phyloP scores from a whole-genome alignment of 2,888 invertebrate genomes.

The Drosophila parthenogenetica region DNA sequence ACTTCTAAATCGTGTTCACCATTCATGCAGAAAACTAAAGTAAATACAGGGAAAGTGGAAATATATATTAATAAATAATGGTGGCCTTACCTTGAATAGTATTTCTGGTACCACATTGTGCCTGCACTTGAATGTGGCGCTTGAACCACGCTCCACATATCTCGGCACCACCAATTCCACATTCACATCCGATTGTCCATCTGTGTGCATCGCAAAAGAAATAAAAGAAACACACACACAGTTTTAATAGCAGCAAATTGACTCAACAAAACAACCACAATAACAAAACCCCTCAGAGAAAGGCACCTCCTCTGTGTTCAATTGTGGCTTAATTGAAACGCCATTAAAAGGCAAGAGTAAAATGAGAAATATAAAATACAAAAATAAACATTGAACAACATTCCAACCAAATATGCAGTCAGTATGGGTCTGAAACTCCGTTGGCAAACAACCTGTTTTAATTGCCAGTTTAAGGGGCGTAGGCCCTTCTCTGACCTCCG shows the following conservation, averaged over 20 bases:
- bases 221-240: constrained; percentile 19
- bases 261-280: constrained; percentile 16
- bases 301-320: constrained; percentile 31
- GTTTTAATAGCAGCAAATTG: constrained; percentile 23
- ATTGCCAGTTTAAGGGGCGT: constrained; percentile 42
- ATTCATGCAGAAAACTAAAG: constrained; percentile 12
- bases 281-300: constrained; percentile 9
- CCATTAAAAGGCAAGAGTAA: constrained; percentile 54
- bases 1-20: constrained; percentile 29
- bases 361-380: constrained; percentile 15
- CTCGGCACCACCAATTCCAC: constrained; percentile 89
- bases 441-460: constrained; percentile 20
- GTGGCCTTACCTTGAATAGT: constrained; percentile 90
- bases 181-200: constrained; percentile 86
- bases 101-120: constrained; percentile 91
- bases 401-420: constrained; percentile 39
- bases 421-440: constrained; percentile 11
- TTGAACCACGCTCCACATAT: constrained; percentile 90
- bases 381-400: constrained; percentile 1
- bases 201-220: constrained; percentile 59
- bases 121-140: constrained; percentile 90
- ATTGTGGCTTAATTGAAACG: constrained; percentile 70
- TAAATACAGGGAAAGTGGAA: background rate
- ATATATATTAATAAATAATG: background rate
- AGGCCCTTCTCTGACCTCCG: constrained; percentile 29